Evolutionary conservation across 2,797 vertebrate species (phyloP).

Genomic region (Gouania willdenowi): DNA sequence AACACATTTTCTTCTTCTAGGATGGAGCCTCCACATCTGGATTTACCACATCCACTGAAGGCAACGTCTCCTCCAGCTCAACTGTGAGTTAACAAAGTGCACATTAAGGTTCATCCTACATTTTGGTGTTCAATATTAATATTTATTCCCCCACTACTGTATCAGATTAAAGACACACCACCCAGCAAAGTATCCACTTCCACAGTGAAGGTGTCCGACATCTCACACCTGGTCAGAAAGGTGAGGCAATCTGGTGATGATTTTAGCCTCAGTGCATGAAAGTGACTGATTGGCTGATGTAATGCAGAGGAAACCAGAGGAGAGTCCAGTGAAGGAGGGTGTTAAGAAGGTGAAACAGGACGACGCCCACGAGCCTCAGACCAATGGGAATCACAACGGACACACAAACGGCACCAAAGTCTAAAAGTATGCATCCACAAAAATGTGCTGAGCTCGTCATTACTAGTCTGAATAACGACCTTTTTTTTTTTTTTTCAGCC

Average conservation of each 20-base stretch:
- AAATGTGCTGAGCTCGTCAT: too few relatives aligned
- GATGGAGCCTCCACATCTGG: slow-evolving; percentile 63
- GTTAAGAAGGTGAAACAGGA: slow-evolving; percentile 63
- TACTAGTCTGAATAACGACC: too few relatives aligned
- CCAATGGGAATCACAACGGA: not conserved
- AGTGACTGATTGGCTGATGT: not conserved
- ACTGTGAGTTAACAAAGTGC: slow-evolving; percentile 68
- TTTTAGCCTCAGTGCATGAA: too few relatives aligned
- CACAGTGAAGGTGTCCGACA: slow-evolving; percentile 79
- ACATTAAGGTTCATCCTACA: too few relatives aligned
- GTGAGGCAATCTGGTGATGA: slow-evolving; percentile 62
- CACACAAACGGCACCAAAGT: slow-evolving; percentile 13
- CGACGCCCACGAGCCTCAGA: not conserved
- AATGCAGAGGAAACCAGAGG: slow-evolving; percentile 66
- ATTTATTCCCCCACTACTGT: not conserved
- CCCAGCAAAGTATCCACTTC: slow-evolving; percentile 34
- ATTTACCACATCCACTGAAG: slow-evolving; percentile 58
- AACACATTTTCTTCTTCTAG: too few relatives aligned
- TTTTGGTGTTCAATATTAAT: too few relatives aligned
- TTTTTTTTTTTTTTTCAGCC: too few relatives aligned
- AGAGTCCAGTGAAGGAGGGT: slow-evolving; percentile 59
- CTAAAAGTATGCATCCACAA: not conserved
- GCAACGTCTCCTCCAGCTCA: slow-evolving; percentile 59
- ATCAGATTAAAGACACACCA: slow-evolving; percentile 65
- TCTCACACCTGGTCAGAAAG: slow-evolving; percentile 91